Conservation (phyloP, 2,797 vertebrate genomes). For the Leptatherina wallacei region DNA sequence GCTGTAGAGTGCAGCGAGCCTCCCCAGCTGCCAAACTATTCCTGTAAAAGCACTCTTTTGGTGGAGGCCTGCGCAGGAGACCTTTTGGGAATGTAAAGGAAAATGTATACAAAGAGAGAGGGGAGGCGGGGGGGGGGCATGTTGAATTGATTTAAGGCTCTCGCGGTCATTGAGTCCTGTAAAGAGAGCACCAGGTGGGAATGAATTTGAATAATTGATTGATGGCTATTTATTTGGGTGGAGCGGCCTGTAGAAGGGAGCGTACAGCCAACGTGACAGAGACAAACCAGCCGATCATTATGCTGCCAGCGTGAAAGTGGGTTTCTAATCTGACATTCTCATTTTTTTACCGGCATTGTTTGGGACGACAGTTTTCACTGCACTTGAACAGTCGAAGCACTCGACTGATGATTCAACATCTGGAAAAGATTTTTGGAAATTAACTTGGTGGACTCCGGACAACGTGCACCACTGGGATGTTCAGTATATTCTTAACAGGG, state of each 20-base stretch:
- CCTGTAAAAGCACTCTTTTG: conserved; percentile 81
- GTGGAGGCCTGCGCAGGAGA: conserved; percentile 55
- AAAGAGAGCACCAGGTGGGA: conserved; percentile 29
- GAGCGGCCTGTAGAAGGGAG: conserved; percentile 25
- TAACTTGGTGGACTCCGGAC: conserved; percentile 64
- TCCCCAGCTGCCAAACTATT: conserved; percentile 81
- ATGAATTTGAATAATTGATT: conserved; percentile 17
- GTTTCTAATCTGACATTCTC: conserved; percentile 29
- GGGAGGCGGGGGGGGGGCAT: conserved; percentile 18
- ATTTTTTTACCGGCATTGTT: conserved; percentile 41
- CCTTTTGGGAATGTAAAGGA: conserved; percentile 61
- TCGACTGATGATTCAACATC: conserved; percentile 80
- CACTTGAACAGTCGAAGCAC: conserved; percentile 39
- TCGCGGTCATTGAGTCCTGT: not conserved
- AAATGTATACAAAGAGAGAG: conserved; percentile 54
- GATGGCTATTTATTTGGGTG: conserved; percentile 23
- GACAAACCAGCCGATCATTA: conserved; percentile 27
- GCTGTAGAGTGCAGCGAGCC: conserved; percentile 58
- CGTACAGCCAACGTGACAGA: conserved; percentile 32
- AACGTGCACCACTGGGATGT: conserved; percentile 58
- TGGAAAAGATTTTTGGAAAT: conserved; percentile 78
- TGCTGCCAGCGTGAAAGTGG: conserved; percentile 11
- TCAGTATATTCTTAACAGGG: conserved; percentile 45
- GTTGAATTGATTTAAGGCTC: conserved; percentile 16
- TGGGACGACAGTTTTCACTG: conserved; percentile 17